Evolutionary conservation across 2,888 invertebrate genomes (phyloP).

Genomic region (Philopedon plagiatum): DNA sequence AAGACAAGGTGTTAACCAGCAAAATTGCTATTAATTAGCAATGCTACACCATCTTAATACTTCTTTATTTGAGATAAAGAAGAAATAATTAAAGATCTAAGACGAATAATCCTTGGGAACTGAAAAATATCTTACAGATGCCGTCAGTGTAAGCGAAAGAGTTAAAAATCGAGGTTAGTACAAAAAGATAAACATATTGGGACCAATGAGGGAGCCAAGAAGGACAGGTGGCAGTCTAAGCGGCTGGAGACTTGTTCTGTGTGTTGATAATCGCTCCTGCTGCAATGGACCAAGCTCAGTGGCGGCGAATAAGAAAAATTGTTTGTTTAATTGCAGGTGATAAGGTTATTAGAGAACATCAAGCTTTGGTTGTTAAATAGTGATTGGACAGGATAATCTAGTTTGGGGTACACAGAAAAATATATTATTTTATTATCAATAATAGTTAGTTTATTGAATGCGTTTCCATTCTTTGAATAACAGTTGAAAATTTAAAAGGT

Average conservation of each 20-base stretch:
- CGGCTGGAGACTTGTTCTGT: slow-evolving; percentile 45
- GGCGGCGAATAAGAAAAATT: slow-evolving; percentile 20
- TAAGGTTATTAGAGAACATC: not conserved
- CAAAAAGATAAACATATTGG: slow-evolving; percentile 40
- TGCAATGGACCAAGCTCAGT: slow-evolving; percentile 46
- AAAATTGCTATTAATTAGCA: slow-evolving; percentile 40
- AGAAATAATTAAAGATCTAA: slow-evolving; percentile 43
- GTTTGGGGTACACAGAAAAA: too few relatives aligned
- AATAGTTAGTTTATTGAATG: too few relatives aligned
- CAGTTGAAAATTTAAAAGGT: too few relatives aligned
- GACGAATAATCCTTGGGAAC: slow-evolving; percentile 35
- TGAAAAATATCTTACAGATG: slow-evolving; percentile 13
- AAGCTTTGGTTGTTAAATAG: too few relatives aligned
- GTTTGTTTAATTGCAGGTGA: not conserved
- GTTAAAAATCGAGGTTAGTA: slow-evolving; percentile 45
- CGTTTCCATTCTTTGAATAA: too few relatives aligned
- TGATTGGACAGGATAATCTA: too few relatives aligned
- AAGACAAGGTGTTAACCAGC: slow-evolving; percentile 32
- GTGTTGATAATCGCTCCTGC: slow-evolving; percentile 48
- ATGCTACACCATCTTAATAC: slow-evolving; percentile 26
- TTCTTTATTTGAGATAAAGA: not conserved
- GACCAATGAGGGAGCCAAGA: slow-evolving; percentile 45
- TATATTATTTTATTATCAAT: too few relatives aligned
- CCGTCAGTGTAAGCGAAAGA: slow-evolving; percentile 27
- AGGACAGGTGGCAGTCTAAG: slow-evolving; percentile 50